Percentiles rank a stretch among this genome's conserved stretches.
phyloP scores from a whole-genome alignment of 2,888 invertebrate genomes.

The Belgica antarctica region DNA sequence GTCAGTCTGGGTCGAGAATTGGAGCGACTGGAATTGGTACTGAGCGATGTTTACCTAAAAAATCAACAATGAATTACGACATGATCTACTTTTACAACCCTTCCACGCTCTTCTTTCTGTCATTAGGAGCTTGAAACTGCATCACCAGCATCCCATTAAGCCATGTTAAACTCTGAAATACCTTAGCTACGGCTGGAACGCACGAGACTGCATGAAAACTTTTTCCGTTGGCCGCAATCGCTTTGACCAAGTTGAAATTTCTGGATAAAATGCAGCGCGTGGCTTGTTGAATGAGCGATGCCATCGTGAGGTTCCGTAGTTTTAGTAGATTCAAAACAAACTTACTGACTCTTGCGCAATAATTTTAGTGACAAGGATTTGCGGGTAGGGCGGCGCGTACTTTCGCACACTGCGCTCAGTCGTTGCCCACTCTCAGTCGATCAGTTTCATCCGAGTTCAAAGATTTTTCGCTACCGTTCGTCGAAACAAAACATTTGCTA shows the following conservation, averaged over 20 bases:
- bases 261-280: conserved; percentile 36
- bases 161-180: neutral
- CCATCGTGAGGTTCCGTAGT: conserved; percentile 13
- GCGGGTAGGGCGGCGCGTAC: neutral
- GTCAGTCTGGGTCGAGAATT: conserved; percentile 55
- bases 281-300: conserved; percentile 30
- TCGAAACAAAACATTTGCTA: conserved; percentile 15
- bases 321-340: neutral
- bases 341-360: neutral
- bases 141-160: neutral
- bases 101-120: neutral
- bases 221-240: neutral
- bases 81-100: neutral
- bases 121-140: no score
- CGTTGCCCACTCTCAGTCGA: neutral
- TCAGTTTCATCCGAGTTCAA: neutral
- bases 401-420: neutral
- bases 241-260: conserved; percentile 12
- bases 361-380: neutral
- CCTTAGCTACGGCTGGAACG: conserved; percentile 22
- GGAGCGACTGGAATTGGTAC: conserved; percentile 29
- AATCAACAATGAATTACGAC: neutral
- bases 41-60: conserved; percentile 38
- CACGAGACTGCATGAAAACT: conserved; percentile 36
- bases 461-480: neutral